phyloP scores from a whole-genome alignment of 2,888 invertebrate species.

The Ormyrus pomaceus region DNA sequence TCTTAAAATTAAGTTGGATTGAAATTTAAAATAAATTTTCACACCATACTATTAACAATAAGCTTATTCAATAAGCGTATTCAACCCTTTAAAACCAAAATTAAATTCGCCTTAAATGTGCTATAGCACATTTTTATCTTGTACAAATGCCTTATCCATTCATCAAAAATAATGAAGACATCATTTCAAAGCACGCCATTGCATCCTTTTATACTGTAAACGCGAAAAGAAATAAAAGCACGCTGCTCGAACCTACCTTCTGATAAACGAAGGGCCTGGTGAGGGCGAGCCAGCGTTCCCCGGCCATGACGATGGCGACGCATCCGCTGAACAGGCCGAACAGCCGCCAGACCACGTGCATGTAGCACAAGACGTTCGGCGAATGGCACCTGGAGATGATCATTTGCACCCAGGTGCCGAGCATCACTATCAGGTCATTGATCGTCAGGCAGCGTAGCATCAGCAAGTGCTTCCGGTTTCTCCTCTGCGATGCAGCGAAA shows the following conservation, averaged over 20 bases:
- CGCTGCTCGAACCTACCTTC: slow-evolving; percentile 79
- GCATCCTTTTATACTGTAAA: no score
- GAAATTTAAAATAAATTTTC: no score
- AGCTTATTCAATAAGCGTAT: no score
- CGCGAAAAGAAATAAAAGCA: background rate
- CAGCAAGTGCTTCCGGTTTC: slow-evolving; percentile 88
- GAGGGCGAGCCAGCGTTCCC: slow-evolving; percentile 90
- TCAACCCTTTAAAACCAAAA: no score
- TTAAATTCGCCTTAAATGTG: no score
- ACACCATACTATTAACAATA: no score
- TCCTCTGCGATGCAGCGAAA: slow-evolving; percentile 74
- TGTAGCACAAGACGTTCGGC: slow-evolving; percentile 79
- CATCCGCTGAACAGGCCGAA: slow-evolving; percentile 93
- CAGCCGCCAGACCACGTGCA: slow-evolving; percentile 85
- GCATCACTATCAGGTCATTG: slow-evolving; percentile 87
- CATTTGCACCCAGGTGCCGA: slow-evolving; percentile 87
- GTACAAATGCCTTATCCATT: no score
- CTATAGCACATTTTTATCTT: no score
- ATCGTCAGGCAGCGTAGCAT: slow-evolving; percentile 86
- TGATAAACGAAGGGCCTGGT: slow-evolving; percentile 92
- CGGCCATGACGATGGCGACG: slow-evolving; percentile 92
- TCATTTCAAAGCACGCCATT: no score
- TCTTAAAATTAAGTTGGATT: no score
- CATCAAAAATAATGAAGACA: no score
- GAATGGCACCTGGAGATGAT: slow-evolving; percentile 77